These are phyloP conservation scores for Cepphus grylle DNA, from an alignment of 2,113 vertebrate species.

Conservation along the genomic window DNA sequence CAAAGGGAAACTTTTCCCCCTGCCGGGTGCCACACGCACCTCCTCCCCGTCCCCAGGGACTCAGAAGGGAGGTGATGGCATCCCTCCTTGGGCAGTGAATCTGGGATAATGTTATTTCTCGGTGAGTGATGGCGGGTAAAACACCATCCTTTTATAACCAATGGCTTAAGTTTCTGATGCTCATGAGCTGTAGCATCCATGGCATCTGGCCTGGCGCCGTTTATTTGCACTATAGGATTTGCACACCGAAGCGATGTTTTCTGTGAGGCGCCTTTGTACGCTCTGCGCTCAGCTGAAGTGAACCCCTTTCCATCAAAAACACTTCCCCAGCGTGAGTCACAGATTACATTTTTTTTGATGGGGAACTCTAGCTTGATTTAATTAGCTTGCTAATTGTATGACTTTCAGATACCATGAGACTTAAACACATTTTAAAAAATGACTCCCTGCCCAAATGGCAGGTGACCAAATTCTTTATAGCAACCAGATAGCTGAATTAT, in stretches of 20 bases:
- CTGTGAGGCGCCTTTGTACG: rapidly evolving
- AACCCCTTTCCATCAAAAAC: background rate
- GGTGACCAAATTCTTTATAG: slow-evolving; percentile 43
- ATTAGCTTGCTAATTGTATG: slow-evolving; percentile 46
- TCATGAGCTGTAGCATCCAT: background rate
- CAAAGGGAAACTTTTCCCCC: background rate
- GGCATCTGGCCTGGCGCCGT: background rate
- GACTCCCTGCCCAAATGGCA: slow-evolving; percentile 42
- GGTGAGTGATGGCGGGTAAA: background rate
- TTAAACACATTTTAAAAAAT: slow-evolving; percentile 29
- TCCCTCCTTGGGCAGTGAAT: rapidly evolving
- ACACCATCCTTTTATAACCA: background rate
- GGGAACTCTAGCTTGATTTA: slow-evolving; percentile 44
- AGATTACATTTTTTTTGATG: background rate
- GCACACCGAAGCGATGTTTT: rapidly evolving
- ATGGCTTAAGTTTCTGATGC: background rate
- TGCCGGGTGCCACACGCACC: rapidly evolving
- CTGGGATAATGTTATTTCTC: background rate
- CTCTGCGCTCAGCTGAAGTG: background rate
- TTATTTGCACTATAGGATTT: background rate
- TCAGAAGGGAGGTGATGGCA: rapidly evolving
- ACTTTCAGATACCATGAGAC: slow-evolving; percentile 21
- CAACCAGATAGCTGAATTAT: slow-evolving; percentile 58
- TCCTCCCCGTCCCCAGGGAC: background rate
- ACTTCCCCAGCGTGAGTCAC: background rate